phyloP scores from a whole-genome alignment of 92 coral and sea anemone genomes.

The Epizoanthus stellaris region DNA sequence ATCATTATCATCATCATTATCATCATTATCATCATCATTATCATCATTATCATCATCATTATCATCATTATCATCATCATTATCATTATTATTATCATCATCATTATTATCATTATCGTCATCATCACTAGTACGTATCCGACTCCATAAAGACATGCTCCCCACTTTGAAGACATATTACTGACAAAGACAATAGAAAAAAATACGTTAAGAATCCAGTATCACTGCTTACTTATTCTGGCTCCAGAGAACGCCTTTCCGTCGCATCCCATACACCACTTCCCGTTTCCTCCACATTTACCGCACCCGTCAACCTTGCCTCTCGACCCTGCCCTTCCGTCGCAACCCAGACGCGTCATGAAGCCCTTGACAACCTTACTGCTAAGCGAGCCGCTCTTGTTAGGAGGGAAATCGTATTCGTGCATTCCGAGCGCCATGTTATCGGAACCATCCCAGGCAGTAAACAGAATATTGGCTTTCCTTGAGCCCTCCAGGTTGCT shows the following conservation, averaged over 20 bases:
- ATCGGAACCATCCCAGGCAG: slow-evolving; percentile 81
- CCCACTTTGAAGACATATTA: no score
- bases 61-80: no score
- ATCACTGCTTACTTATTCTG: slow-evolving; percentile 47
- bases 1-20: no score
- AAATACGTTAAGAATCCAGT: no score
- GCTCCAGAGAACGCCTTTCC: slow-evolving; percentile 64
- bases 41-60: no score
- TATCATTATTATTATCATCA: no score
- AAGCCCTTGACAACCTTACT: slow-evolving; percentile 45
- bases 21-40: no score
- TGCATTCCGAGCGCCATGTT: slow-evolving; percentile 56
- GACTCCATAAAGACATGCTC: no score
- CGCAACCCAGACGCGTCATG: slow-evolving; percentile 62
- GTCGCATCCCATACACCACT: slow-evolving; percentile 75
- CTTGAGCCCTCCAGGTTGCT: slow-evolving; percentile 55
- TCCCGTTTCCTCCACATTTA: slow-evolving; percentile 73
- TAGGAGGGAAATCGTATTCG: slow-evolving; percentile 51
- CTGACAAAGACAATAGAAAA: no score
- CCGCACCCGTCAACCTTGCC: slow-evolving; percentile 70
- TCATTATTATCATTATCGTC: no score
- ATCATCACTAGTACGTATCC: no score
- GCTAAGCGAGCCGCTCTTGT: slow-evolving; percentile 59
- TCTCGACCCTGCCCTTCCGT: slow-evolving; percentile 67
- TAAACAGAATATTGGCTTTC: slow-evolving; percentile 47